Conservation (phyloP, 2,797 vertebrate genomes). For the Siniperca obscura region DNA sequence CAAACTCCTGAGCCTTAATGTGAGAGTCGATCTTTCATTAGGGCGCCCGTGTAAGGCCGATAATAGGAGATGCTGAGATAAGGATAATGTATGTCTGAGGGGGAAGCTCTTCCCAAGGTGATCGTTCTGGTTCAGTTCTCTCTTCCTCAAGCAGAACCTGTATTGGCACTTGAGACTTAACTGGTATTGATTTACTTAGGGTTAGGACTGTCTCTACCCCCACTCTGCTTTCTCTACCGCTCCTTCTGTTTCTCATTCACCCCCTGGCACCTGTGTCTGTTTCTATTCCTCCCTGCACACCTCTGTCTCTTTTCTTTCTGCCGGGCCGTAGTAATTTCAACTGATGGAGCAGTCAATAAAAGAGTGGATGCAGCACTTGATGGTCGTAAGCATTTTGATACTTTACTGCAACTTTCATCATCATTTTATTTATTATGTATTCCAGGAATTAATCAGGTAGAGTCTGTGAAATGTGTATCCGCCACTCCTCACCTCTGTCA, state of each 20-base stretch:
- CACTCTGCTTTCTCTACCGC: slow-evolving; percentile 34
- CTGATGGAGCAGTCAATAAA: slow-evolving; percentile 59
- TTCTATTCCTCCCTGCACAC: slow-evolving; percentile 54
- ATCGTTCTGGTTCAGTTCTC: slow-evolving; percentile 80
- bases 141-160: slow-evolving; percentile 81
- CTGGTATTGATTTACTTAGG: slow-evolving; percentile 83
- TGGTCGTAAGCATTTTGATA: slow-evolving; percentile 6
- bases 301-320: slow-evolving; percentile 35
- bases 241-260: slow-evolving; percentile 61
- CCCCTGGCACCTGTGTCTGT: slow-evolving; percentile 62
- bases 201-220: slow-evolving; percentile 70
- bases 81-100: slow-evolving; percentile 67
- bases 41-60: slow-evolving; percentile 66
- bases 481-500: slow-evolving; percentile 49
- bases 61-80: slow-evolving; percentile 79
- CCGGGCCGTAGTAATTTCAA: slow-evolving; percentile 26
- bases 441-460: slow-evolving; percentile 1
- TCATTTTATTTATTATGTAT: not conserved
- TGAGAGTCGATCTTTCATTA: slow-evolving; percentile 81
- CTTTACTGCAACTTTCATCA: slow-evolving; percentile 9
- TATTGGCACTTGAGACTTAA: slow-evolving; percentile 85
- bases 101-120: slow-evolving; percentile 78
- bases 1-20: slow-evolving; percentile 52
- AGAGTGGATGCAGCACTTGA: slow-evolving; percentile 34
- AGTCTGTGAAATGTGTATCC: not conserved